phyloP scores from a whole-genome alignment of 2,888 invertebrate species.

The Acronicta psi region DNA sequence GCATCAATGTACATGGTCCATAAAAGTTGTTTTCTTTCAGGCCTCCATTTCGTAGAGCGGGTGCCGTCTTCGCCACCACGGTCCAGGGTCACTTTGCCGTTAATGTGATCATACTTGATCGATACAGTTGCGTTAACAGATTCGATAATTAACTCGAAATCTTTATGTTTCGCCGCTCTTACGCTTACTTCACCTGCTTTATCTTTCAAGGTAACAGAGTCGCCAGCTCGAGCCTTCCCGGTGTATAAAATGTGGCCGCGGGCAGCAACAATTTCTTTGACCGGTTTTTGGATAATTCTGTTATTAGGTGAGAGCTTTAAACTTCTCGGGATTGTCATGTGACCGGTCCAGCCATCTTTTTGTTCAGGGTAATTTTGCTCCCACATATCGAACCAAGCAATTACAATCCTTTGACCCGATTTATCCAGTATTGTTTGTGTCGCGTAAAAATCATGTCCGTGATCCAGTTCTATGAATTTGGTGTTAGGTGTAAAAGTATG shows the following conservation, averaged over 20 bases:
- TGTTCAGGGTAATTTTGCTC: slow-evolving; percentile 76
- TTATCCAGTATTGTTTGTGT: slow-evolving; percentile 75
- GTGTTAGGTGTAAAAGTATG: slow-evolving; percentile 65
- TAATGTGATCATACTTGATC: slow-evolving; percentile 63
- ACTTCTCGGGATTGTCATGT: slow-evolving; percentile 75
- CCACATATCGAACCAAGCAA: slow-evolving; percentile 86
- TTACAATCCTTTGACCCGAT: slow-evolving; percentile 66
- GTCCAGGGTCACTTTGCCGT: slow-evolving; percentile 67
- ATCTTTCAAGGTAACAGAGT: slow-evolving; percentile 52
- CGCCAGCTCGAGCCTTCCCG: slow-evolving; percentile 54
- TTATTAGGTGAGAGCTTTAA: slow-evolving; percentile 65
- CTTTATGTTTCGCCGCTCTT: slow-evolving; percentile 40
- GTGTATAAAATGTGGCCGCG: slow-evolving; percentile 55
- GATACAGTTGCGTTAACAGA: slow-evolving; percentile 59
- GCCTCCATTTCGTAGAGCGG: slow-evolving; percentile 72
- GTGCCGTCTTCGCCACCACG: slow-evolving; percentile 75
- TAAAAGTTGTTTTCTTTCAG: slow-evolving; percentile 52
- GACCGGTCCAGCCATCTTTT: slow-evolving; percentile 78
- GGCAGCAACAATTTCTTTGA: slow-evolving; percentile 58
- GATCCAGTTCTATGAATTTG: slow-evolving; percentile 74
- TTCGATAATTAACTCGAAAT: slow-evolving; percentile 68
- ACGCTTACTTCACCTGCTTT: slow-evolving; percentile 73
- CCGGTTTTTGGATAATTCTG: slow-evolving; percentile 70
- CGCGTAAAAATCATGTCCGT: slow-evolving; percentile 84
- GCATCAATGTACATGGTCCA: slow-evolving; percentile 71